These are phyloP conservation scores for Amphiura filiformis DNA, from an alignment of 35 echinoderm and acorn worm genomes.

Conservation along the genomic window DNA sequence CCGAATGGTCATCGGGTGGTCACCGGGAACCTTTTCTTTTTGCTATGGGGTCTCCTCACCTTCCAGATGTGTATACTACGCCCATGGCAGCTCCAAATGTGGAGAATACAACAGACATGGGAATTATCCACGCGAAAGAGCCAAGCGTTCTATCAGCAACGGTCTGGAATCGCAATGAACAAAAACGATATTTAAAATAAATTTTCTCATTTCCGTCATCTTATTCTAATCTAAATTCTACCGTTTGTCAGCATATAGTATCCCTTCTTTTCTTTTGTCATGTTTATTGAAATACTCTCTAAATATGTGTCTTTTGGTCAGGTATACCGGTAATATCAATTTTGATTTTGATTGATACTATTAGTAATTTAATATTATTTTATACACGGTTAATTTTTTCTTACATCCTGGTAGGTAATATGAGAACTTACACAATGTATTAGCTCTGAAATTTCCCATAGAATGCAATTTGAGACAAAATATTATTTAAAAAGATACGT, in stretches of 20 bases:
- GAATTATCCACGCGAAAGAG: slow-evolving; percentile 51
- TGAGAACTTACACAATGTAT: no score
- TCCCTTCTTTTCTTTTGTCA: neutral
- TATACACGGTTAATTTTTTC: no score
- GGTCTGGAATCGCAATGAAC: slow-evolving; percentile 25
- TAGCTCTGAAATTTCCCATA: no score
- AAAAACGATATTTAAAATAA: neutral
- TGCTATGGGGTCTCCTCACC: slow-evolving; percentile 8
- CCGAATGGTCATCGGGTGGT: no score
- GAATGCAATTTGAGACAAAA: no score
- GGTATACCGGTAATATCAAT: no score
- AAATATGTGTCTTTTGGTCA: no score
- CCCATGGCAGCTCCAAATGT: slow-evolving; percentile 69
- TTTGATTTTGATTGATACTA: no score
- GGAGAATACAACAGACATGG: slow-evolving; percentile 55
- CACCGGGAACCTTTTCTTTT: neutral
- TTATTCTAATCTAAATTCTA: neutral
- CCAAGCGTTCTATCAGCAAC: slow-evolving; percentile 54
- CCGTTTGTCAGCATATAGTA: neutral
- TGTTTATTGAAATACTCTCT: neutral
- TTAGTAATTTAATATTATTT: no score
- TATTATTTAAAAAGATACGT: no score
- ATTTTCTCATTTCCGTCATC: neutral
- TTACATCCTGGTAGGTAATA: no score
- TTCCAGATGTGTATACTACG: slow-evolving; percentile 18